phyloP scores from a whole-genome alignment of 2,797 vertebrate species.

The Balearica regulorum region DNA sequence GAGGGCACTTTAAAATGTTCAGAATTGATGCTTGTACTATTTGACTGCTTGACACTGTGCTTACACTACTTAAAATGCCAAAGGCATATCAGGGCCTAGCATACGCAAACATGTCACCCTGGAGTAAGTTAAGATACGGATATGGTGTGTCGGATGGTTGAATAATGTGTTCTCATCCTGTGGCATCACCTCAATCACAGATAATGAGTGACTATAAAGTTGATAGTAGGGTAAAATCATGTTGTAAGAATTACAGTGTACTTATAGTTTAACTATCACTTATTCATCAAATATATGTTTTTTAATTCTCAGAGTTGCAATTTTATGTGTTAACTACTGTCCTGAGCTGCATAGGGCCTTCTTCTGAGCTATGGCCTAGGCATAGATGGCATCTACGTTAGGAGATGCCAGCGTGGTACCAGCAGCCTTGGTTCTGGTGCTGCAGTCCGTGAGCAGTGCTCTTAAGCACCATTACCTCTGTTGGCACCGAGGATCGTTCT shows the following conservation, averaged over 20 bases:
- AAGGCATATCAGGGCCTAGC: neutral
- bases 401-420: neutral
- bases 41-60: neutral
- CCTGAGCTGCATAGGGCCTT: fast-evolving
- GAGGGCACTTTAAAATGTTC: neutral
- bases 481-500: neutral
- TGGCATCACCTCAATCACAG: neutral
- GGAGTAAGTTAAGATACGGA: neutral
- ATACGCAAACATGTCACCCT: neutral
- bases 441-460: neutral
- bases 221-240: neutral
- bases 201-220: neutral
- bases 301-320: neutral
- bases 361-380: neutral
- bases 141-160: fast-evolving
- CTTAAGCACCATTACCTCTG: neutral
- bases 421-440: neutral
- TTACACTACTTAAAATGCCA: neutral
- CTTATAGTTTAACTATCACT: neutral
- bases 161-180: neutral
- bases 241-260: neutral
- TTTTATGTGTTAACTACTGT: neutral
- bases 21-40: neutral
- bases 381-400: neutral
- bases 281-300: neutral